Evolutionary conservation across 2,113 vertebrate genomes (phyloP).

Genomic region (Anoura caudifer): DNA sequence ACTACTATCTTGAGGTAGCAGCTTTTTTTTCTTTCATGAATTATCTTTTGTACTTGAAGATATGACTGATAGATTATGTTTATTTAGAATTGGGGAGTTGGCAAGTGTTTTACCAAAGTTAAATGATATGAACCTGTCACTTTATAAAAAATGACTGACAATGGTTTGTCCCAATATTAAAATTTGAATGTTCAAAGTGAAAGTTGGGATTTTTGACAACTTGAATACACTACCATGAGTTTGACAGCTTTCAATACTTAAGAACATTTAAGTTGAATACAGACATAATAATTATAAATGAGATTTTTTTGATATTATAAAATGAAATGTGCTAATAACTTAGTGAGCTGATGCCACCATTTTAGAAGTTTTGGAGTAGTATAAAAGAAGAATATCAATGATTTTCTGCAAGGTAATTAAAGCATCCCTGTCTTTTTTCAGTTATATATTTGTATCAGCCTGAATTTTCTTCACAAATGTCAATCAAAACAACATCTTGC

Average conservation of each 20-base stretch:
- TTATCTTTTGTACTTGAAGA: neutral
- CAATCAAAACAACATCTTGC: neutral
- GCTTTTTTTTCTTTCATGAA: neutral
- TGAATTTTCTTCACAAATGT: neutral
- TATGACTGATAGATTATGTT: neutral
- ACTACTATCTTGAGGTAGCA: neutral
- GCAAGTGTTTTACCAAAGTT: neutral
- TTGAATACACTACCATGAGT: neutral
- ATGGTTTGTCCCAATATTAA: neutral
- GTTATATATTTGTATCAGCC: neutral
- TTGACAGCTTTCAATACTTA: neutral
- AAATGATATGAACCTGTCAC: neutral
- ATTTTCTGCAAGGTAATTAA: neutral
- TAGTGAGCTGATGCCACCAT: neutral
- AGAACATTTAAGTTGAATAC: neutral
- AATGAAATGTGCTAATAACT: neutral
- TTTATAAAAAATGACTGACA: neutral
- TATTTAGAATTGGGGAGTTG: neutral
- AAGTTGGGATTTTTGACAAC: constrained; percentile 5
- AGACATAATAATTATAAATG: neutral
- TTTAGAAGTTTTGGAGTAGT: neutral
- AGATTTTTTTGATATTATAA: neutral
- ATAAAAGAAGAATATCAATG: neutral
- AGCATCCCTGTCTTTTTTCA: neutral
- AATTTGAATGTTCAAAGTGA: neutral